These are phyloP conservation scores for Parazoanthus atlanticus DNA, from an alignment of 92 coral and sea anemone species.

Conservation along the genomic window DNA sequence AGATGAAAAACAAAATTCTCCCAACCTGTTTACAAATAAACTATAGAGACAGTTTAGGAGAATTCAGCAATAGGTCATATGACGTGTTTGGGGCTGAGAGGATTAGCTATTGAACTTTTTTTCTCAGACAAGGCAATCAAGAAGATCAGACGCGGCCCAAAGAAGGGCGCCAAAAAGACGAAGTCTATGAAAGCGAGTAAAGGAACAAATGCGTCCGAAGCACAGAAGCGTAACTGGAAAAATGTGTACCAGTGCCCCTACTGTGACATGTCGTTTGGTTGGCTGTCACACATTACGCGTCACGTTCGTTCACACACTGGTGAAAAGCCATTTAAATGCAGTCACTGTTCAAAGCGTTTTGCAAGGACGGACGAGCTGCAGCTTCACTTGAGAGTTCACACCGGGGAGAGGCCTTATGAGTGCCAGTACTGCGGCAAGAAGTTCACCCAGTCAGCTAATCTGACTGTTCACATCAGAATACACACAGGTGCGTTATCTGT, in stretches of 20 bases:
- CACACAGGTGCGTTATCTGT: constrained; percentile 15
- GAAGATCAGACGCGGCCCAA: constrained; percentile 21
- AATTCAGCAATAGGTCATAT: too few relatives aligned
- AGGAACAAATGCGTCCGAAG: constrained; percentile 24
- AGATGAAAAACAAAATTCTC: too few relatives aligned
- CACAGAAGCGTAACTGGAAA: constrained; percentile 43
- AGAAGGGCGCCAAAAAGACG: constrained; percentile 15
- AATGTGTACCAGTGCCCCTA: constrained; percentile 41
- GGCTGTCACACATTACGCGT: constrained; percentile 50
- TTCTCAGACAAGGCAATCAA: background rate
- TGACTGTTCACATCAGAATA: constrained; percentile 40
- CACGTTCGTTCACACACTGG: constrained; percentile 48
- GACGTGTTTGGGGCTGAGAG: too few relatives aligned
- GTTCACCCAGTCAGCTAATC: constrained; percentile 40
- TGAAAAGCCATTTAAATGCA: constrained; percentile 41
- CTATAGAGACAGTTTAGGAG: too few relatives aligned
- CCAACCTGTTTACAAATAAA: too few relatives aligned
- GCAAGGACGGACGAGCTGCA: constrained; percentile 42
- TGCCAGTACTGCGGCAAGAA: constrained; percentile 48
- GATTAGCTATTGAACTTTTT: background rate
- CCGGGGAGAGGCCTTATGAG: constrained; percentile 38
- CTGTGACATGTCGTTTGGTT: constrained; percentile 46
- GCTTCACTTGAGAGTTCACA: constrained; percentile 41
- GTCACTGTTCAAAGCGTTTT: constrained; percentile 40
- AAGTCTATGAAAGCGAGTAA: constrained; percentile 26